phyloP scores from a whole-genome alignment of 1,140 invertebrate genomes.

The Trichonephila clavipes region DNA sequence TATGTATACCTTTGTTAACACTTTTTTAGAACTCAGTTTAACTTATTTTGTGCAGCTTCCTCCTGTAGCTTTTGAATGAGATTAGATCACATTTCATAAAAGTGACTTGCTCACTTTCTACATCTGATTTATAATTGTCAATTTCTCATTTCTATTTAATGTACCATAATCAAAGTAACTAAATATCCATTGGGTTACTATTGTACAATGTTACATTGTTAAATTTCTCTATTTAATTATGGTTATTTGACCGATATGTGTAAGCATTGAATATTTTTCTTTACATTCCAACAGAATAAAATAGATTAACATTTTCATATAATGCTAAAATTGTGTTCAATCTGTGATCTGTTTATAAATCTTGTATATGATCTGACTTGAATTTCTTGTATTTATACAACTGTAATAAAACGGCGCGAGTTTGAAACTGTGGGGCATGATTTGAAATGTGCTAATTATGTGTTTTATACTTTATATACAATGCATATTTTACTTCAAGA shows the following conservation, averaged over 20 bases:
- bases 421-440: neutral
- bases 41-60: neutral
- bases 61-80: neutral
- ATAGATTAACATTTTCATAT: too few species aligned
- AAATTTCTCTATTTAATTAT: too few species aligned
- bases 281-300: too few species aligned
- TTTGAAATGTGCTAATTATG: neutral
- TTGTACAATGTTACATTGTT: neutral
- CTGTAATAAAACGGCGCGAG: neutral
- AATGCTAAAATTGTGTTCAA: neutral
- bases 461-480: slow-evolving; percentile 19
- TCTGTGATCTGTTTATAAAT: neutral
- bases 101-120: neutral
- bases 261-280: too few species aligned
- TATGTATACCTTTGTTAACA: too few species aligned
- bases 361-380: neutral
- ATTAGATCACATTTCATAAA: neutral
- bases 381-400: neutral
- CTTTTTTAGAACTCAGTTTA: too few species aligned
- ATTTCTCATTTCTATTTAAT: neutral
- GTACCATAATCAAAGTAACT: neutral
- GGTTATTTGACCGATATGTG: too few species aligned
- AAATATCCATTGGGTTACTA: neutral
- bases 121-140: neutral
- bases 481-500: neutral